These are phyloP conservation scores for Drosophila tropicalis DNA, from an alignment of 1,140 invertebrate genomes.

Conservation along the genomic window DNA sequence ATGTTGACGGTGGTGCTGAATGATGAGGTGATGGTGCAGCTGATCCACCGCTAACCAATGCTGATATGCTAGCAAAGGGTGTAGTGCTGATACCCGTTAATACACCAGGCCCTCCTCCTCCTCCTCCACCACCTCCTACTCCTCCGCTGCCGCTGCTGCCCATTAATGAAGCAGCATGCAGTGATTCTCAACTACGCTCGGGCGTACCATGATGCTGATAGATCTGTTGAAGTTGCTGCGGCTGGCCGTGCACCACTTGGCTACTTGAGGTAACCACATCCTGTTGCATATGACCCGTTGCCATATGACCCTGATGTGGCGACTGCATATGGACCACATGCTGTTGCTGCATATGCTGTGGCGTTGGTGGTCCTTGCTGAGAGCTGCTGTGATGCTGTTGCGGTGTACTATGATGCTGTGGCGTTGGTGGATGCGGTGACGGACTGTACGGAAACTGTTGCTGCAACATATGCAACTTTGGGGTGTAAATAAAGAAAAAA, in stretches of 20 bases:
- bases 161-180: conserved; percentile 73
- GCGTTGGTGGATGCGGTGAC: conserved; percentile 79
- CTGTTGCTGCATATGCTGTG: conserved; percentile 74
- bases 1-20: conserved; percentile 34
- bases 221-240: conserved; percentile 82
- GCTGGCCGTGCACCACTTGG: conserved; percentile 67
- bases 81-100: conserved; percentile 38
- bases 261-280: conserved; percentile 80
- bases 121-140: conserved; percentile 26
- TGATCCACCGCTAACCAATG: conserved; percentile 39
- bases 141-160: conserved; percentile 64
- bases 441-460: conserved; percentile 83
- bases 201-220: conserved; percentile 83
- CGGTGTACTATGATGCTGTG: conserved; percentile 72
- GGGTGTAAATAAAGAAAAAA: conserved; percentile 67
- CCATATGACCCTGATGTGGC: conserved; percentile 63
- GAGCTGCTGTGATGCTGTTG: conserved; percentile 73
- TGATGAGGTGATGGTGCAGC: conserved; percentile 36
- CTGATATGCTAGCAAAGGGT: conserved; percentile 69
- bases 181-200: conserved; percentile 83
- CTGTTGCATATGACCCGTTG: conserved; percentile 78
- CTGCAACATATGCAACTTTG: conserved; percentile 83
- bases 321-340: conserved; percentile 79
- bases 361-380: conserved; percentile 73
- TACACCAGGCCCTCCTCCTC: conserved; percentile 24